Base-by-base conservation (phyloP, 2,888 invertebrate species). In the Ectemnius continuus region DNA sequence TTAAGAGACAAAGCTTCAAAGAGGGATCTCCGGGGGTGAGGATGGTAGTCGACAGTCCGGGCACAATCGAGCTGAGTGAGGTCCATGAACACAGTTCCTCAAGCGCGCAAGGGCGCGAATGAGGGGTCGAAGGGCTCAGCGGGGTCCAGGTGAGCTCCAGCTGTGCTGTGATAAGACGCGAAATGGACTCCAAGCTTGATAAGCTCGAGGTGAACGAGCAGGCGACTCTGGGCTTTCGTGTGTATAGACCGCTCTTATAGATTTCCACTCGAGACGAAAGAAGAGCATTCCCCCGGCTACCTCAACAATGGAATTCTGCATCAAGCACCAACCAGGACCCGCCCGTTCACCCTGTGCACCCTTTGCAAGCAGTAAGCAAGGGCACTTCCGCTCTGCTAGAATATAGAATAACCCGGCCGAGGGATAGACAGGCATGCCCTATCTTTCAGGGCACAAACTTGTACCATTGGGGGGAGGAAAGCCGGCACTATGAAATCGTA, bases 261-360 rank as follows among this genome's bases (percentile, higher is more conserved):
- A 84, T 84, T 84, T 86, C 82, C 75, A 82, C 82, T 81, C 77
- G 80, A 85, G 80, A 80, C 76, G 72, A 68, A 72, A 75, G 76
- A 78, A 71, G 73, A 76, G 81, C 75, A 80, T 83, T 84, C 79
- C 67, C 72, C 61, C 73, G 67, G 67, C 65, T 72, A 36, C 36
- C 36, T 36, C 77, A 78, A 76, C 76, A 84, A 84, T 79, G 75
- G 67, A 67, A 65, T 58, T 70, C 78, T 61, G 71, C 46, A 67
- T 62, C 70, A n/a, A 73, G 75, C 71, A 61, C 59, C 63, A 26
- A 5, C 62, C 63, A 69, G 70, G 60, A 14, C 52, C 52, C 4
- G 5, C n/a, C n/a, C 52, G 5, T 11, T 6, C 52, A 11, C 16
- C 52, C 52, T 52, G 1, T 52, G 36, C 36, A 36, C 36, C 36